Evolutionary conservation across 2,797 vertebrate genomes (phyloP).

Genomic region (Amazonetta brasiliensis): DNA sequence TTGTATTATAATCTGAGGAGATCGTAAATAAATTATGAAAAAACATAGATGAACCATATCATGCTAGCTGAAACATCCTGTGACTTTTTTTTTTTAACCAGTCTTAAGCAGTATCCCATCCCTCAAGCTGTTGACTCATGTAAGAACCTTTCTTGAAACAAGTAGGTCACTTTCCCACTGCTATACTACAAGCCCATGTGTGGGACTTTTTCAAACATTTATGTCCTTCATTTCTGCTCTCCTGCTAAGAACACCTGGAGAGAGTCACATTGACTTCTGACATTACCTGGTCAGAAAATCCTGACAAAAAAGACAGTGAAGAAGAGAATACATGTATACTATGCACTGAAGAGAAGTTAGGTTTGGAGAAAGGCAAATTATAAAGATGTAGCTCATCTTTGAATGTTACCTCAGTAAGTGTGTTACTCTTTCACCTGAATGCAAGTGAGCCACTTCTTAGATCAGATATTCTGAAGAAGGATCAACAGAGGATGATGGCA

Average conservation of each 20-base stretch:
- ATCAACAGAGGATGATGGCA: not conserved
- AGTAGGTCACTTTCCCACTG: not conserved
- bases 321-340: not conserved
- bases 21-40: not conserved
- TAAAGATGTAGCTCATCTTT: not conserved
- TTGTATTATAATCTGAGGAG: not conserved
- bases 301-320: too few species aligned
- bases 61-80: not conserved
- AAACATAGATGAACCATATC: too few species aligned
- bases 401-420: not conserved
- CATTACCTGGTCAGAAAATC: too few species aligned
- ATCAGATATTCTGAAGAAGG: not conserved
- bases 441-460: not conserved
- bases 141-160: not conserved
- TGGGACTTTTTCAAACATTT: not conserved
- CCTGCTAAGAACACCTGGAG: not conserved
- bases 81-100: rapidly evolving
- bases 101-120: not conserved
- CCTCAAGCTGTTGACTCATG: not conserved
- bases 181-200: not conserved
- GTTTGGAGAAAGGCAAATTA: not conserved
- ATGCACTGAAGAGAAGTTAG: not conserved
- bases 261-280: not conserved
- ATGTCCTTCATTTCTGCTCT: not conserved
- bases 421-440: not conserved